Evolutionary conservation across 2,888 invertebrate species (phyloP).

Genomic region (Nephrotoma guestfalica): DNA sequence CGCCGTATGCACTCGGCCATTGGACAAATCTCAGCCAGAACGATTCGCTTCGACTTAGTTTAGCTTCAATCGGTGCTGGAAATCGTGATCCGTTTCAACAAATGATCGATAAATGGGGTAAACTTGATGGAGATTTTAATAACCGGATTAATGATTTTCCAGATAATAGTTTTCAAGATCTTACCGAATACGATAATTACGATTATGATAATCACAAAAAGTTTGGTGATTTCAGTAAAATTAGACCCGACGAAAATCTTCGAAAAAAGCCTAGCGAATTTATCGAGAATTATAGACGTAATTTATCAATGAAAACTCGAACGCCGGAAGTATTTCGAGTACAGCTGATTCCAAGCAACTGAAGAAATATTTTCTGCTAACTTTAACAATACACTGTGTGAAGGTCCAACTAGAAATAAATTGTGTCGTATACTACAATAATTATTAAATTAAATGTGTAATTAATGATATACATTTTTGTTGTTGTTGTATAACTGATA

Average conservation of each 20-base stretch:
- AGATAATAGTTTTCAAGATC: not conserved
- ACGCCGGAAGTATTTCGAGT: not conserved
- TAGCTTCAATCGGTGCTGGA: slow-evolving; percentile 2
- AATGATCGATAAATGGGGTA: slow-evolving; percentile 29
- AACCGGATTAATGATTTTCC: slow-evolving; percentile 17
- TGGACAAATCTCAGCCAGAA: slow-evolving; percentile 30
- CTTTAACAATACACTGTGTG: not conserved
- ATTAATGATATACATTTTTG: not conserved
- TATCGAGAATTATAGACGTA: not conserved
- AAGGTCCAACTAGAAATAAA: not conserved
- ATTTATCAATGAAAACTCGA: not conserved
- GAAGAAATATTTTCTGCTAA: not conserved
- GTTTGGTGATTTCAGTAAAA: not conserved
- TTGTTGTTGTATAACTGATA: not conserved
- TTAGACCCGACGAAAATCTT: slow-evolving; percentile 17
- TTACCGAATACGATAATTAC: not conserved
- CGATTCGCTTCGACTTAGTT: not conserved
- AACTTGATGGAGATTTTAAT: slow-evolving; percentile 26
- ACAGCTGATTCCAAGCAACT: not conserved
- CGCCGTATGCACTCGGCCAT: slow-evolving; percentile 44
- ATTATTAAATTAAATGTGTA: not conserved
- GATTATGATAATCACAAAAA: not conserved
- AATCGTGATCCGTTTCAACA: slow-evolving; percentile 20
- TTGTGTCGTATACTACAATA: no score
- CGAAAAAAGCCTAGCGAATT: slow-evolving; percentile 16